A percentile compares a stretch with the other conserved stretches of the same genome.
These are phyloP conservation scores for Macrosoma leucophasiata DNA, from an alignment of 2,888 invertebrate species.

Conservation along the genomic window DNA sequence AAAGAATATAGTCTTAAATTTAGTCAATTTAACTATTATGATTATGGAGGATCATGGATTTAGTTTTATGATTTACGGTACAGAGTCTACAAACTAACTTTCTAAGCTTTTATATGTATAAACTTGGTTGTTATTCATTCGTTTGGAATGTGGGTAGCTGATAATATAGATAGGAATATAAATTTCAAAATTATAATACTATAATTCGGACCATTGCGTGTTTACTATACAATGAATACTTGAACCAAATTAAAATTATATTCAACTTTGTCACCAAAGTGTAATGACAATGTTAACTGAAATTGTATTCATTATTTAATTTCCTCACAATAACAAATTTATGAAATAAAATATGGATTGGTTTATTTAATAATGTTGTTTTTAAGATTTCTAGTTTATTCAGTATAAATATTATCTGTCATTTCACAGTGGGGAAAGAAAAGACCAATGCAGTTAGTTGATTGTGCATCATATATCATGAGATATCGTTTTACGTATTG, in stretches of 20 bases:
- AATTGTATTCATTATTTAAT: conserved; percentile 8
- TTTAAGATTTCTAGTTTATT: neutral
- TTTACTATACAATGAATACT: no score
- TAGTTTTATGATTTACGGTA: conserved; percentile 50
- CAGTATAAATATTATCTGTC: no score
- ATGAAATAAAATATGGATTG: neutral
- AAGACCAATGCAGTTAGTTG: no score
- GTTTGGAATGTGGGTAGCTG: conserved; percentile 61
- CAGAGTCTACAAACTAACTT: conserved; percentile 45
- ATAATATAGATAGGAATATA: conserved; percentile 35
- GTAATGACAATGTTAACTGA: conserved; percentile 1
- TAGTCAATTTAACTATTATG: conserved; percentile 58
- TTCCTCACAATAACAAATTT: conserved; percentile 3
- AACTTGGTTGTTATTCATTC: conserved; percentile 54
- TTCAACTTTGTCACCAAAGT: conserved; percentile 11
- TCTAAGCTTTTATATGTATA: conserved; percentile 57
- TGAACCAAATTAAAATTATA: conserved; percentile 2
- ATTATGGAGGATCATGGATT: conserved; percentile 49
- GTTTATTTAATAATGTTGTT: neutral
- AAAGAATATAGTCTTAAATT: conserved; percentile 55
- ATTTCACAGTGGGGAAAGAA: no score
- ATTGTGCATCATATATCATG: no score
- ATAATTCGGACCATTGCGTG: no score
- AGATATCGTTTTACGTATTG: no score
- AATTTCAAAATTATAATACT: conserved; percentile 27